Conservation (phyloP, 2,797 vertebrate genomes). For the Selene dorsalis region DNA sequence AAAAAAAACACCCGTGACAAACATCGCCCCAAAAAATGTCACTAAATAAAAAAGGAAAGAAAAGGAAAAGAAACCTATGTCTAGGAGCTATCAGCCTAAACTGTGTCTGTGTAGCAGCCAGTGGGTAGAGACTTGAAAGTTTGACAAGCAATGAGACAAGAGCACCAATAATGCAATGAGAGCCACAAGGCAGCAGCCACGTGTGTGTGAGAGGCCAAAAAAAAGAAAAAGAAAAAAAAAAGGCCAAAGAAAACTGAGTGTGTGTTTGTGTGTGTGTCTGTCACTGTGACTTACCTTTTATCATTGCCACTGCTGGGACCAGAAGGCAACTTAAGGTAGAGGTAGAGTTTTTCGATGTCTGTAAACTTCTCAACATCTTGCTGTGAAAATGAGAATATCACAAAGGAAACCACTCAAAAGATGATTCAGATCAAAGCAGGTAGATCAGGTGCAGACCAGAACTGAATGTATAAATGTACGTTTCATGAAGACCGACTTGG, state of each 20-base stretch:
- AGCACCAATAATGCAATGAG: constrained; percentile 62
- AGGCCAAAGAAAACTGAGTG: constrained; percentile 25
- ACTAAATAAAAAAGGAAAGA: constrained; percentile 3
- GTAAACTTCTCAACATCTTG: constrained; percentile 99
- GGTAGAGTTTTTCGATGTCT: constrained; percentile 99
- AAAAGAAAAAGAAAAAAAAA: constrained; percentile 13
- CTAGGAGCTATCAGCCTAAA: constrained; percentile 32
- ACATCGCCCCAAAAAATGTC: constrained; percentile 24
- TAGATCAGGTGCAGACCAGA: neutral
- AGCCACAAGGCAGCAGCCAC: constrained; percentile 55
- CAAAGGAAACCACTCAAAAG: neutral
- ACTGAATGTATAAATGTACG: neutral
- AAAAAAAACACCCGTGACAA: constrained; percentile 36
- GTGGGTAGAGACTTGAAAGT: constrained; percentile 45
- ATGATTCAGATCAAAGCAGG: neutral
- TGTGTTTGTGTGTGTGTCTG: constrained; percentile 34
- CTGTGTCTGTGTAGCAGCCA: constrained; percentile 46
- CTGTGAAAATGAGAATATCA: constrained; percentile 80
- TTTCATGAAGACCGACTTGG: neutral
- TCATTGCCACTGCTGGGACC: constrained; percentile 97
- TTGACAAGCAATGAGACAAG: constrained; percentile 68
- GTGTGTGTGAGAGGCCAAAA: constrained; percentile 32
- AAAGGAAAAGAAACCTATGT: constrained; percentile 25
- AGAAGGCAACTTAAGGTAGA: constrained; percentile 99
- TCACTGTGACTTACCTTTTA: constrained; percentile 89